Evolutionary conservation across 2,797 vertebrate genomes (phyloP).

Genomic region (Micropoecilia bifurca): DNA sequence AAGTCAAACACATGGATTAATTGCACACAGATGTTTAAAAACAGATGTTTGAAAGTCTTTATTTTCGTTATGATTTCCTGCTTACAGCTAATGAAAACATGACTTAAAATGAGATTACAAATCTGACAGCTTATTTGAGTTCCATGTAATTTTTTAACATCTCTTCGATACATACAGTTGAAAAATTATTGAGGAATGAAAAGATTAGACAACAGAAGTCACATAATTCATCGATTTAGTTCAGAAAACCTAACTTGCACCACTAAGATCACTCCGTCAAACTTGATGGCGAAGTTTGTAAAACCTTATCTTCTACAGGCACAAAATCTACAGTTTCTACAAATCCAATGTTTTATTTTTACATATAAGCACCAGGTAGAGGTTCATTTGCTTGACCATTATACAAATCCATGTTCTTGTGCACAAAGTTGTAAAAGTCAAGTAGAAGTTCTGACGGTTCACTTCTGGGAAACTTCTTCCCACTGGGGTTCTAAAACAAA

Average conservation of each 20-base stretch:
- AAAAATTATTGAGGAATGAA: background rate
- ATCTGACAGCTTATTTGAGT: too few relatives aligned
- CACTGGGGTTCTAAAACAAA: background rate
- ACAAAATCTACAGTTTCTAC: too few relatives aligned
- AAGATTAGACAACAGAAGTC: background rate
- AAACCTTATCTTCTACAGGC: background rate
- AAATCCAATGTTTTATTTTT: background rate
- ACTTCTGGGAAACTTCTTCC: background rate
- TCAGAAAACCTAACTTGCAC: background rate
- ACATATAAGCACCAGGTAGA: background rate
- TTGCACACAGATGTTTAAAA: too few relatives aligned
- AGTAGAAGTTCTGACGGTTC: background rate
- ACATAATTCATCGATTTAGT: background rate
- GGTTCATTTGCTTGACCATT: background rate
- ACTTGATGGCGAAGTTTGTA: background rate
- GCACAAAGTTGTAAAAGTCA: background rate
- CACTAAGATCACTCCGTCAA: background rate
- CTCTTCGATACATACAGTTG: background rate
- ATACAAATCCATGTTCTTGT: too few relatives aligned
- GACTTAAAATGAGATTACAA: too few relatives aligned
- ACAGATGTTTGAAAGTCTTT: too few relatives aligned
- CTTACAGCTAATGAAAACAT: too few relatives aligned
- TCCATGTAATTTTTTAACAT: too few relatives aligned
- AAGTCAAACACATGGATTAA: too few relatives aligned
- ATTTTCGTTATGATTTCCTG: too few relatives aligned